Evolutionary conservation across 2,888 invertebrate genomes (phyloP), one percentile per base, ranked within the genome.

Genomic region (Yponomeuta plumbellus): DNA sequence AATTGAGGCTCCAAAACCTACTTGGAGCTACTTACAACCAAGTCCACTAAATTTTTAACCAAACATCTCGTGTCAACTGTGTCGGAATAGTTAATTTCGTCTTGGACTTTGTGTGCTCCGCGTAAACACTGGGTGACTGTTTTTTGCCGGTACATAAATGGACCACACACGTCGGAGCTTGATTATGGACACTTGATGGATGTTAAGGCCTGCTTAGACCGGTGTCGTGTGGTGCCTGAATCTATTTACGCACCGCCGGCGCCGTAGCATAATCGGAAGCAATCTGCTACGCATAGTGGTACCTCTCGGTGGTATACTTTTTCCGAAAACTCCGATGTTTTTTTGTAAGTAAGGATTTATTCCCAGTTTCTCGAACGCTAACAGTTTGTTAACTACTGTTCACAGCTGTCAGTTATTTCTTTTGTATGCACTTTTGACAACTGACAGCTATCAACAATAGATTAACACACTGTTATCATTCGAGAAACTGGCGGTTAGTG

Each of bases 141-240:
- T 63, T 63, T 63, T 22, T 44, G 63, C 44, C 44, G 21, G 59
- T 59, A 34, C 64, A 40, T 44, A 52, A 39, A 44, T 65, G 69
- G 82, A 80, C 82, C 82, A 81, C 82, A 81, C 82, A 81, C 81
- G 77, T 69, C 68, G 78, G 8, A 13, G 70, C 66, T 67, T 75
- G 79, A 79, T 79, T 80, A 44, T 44, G 63, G 44, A 26, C 23
- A 23, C 63, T 63, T 40, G 44, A 44, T 63, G 63, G 22, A 34
- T 63, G 20, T 63, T 44, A 63, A 21, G 63, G 63, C 52, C n/a
- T 21, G 44, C 20, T 22, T 22, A 63, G 13, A 63, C 63, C 23
- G 61, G 22, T 1, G 58, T 58, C 22, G 20, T 58, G 21, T 58
- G 58, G 22, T 58, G n/a, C n/a, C 20, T 52, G 44, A 52, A 52